Evolutionary conservation across 2,797 vertebrate species (phyloP), one percentile per base, ranked within the genome.

Genomic region (Anniella stebbinsi): DNA sequence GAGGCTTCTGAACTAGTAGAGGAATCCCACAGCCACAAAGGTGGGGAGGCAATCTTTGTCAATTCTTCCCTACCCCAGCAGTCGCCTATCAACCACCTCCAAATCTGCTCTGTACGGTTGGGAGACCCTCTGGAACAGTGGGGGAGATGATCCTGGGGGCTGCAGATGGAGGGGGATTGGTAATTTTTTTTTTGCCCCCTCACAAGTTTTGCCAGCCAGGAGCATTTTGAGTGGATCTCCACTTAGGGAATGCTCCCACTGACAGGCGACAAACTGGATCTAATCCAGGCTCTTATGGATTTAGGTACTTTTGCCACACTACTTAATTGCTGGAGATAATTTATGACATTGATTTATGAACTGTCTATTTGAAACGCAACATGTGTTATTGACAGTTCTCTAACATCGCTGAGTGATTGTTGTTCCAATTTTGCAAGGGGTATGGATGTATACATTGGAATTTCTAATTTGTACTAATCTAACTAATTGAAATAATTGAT

Each of bases 401-500:
- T 80, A 81, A 36, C 25, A 41, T 45, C 48, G 51, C 17, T 33
- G 76, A 80, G 8, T n/a, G 78, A 86, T 75, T 75, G 36, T 60
- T 63, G 23, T 41, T 76, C 60, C 51, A 18, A 8, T 86, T 86
- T 86, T 76, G 15, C 85, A 86, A 63, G 48, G 28, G 41, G 15
- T 38, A 72, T 38, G 45, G 77, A 72, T 70, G n/a, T 70, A 48
- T 70, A 28, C 30, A 88, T 57, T 80, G 36, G 78, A 81, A 60
- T 81, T 81, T 57, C 48, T 60, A 88, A 81, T 72, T 88, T 75
- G 36, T 33, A 82, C 87, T 82, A 83, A 88, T 82, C 36, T 69
- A 73, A 1, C 67, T 81, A 72, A 88, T 60, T 83, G 17, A 88
- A 82, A 82, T 75, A 36, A 82, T 88, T 88, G 80, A 88, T 63